Evolutionary conservation across 2,888 invertebrate species (phyloP), one percentile per base, ranked within the genome.

Genomic region (Stenolophus ochropezus): DNA sequence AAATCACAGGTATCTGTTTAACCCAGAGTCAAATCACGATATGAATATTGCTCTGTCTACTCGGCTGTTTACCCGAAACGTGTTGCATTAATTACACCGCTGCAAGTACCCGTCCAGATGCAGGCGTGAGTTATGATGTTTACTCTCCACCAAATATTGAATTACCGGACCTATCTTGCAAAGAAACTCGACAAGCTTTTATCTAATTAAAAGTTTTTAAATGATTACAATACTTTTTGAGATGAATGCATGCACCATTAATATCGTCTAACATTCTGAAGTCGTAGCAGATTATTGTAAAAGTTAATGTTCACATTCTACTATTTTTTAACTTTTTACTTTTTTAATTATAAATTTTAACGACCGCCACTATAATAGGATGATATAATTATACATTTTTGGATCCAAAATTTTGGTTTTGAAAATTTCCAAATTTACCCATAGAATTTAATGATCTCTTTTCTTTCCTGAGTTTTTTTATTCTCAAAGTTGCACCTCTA

Each of bases 1-100:
- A 58, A 58, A 58, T 58, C 58, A 58, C 14, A 23, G 21, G 58
- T 58, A 58, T 58, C 58, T 53, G 53, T 53, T 18, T 53, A 53
- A 20, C 53, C 53, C 20, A 20, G 18, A 53, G 53, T 53, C 53
- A 53, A 53, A 53, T 53, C 53, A 53, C 21, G 25, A 25, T 58
- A 58, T 14, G 61, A 56, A 56, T 61, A 25, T 61, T 25, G 61
- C 23, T 23, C 14, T 21, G 11, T 21, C 23, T 58, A 14, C 4
- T 58, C 33, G 6, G 33, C 58, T 58, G 61, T 61, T 61, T 61
- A 25, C 25, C 25, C 25, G 23, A 21, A 61, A 61, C 23, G 61
- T 8, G 25, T 25, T 25, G 25, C 61, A 61, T 61, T 61, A 61
- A 25, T 61, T 61, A 61, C 4, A 3, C n/a, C 61, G 14, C 23